phyloP scores from a whole-genome alignment of 2,113 vertebrate genomes.

The Ramphastos sulfuratus region DNA sequence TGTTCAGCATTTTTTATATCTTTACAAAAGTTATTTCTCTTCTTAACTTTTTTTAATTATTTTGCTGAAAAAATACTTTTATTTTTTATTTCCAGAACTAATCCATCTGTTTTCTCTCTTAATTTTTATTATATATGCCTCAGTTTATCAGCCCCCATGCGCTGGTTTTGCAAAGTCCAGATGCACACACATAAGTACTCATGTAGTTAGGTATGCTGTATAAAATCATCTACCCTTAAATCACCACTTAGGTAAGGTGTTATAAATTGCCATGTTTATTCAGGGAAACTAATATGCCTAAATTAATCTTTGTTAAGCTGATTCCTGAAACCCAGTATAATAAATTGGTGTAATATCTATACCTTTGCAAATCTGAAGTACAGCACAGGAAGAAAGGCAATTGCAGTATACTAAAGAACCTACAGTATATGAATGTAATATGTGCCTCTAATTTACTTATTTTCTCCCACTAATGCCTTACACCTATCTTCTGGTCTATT shows the following conservation, averaged over 20 bases:
- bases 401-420: background rate
- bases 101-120: background rate
- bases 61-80: background rate
- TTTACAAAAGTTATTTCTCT: background rate
- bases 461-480: background rate
- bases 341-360: background rate
- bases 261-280: background rate
- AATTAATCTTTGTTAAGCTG: background rate
- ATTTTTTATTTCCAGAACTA: background rate
- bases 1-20: background rate
- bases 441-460: conserved; percentile 15
- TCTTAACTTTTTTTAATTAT: background rate
- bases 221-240: background rate
- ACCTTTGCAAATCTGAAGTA: background rate
- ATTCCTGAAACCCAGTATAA: background rate
- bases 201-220: background rate
- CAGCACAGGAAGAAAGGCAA: background rate
- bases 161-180: background rate
- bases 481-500: background rate
- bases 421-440: background rate
- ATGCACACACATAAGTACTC: background rate
- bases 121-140: background rate
- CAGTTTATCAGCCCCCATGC: background rate
- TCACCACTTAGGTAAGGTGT: background rate
- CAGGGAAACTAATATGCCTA: background rate